Conservation (phyloP, 2,113 vertebrate genomes). For the Hiodon alosoides region DNA sequence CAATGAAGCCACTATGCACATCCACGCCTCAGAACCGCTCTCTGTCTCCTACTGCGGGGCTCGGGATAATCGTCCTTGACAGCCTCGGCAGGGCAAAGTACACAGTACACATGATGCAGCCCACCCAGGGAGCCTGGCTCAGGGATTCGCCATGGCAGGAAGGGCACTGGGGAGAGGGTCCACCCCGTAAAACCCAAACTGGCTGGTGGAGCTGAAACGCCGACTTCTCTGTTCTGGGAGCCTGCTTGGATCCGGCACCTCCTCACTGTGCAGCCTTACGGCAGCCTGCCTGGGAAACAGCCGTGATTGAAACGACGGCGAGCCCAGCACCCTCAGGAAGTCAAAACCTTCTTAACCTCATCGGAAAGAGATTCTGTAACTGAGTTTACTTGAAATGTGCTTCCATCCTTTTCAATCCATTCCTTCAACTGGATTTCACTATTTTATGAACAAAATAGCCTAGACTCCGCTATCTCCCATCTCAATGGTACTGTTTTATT, state of each 20-base stretch:
- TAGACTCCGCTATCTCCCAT: too few species aligned
- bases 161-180: conserved; percentile 18
- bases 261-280: conserved; percentile 30
- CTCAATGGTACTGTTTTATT: not conserved
- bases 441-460: not conserved
- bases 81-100: conserved; percentile 9
- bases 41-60: conserved; percentile 23
- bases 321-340: conserved; percentile 42
- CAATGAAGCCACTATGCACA: not conserved
- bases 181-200: not conserved
- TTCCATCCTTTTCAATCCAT: not conserved
- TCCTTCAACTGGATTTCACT: not conserved
- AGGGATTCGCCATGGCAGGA: conserved; percentile 34
- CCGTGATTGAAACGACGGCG: conserved; percentile 36
- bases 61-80: conserved; percentile 28
- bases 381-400: conserved; percentile 12
- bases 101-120: too few species aligned
- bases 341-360: conserved; percentile 49
- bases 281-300: conserved; percentile 48
- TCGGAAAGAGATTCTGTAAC: conserved; percentile 50
- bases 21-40: not conserved
- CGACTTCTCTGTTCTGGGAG: not conserved
- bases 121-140: conserved; percentile 34
- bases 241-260: conserved; percentile 19
- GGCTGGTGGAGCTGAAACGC: too few species aligned